phyloP scores from a whole-genome alignment of 2,888 invertebrate species.

The Meganola albula region DNA sequence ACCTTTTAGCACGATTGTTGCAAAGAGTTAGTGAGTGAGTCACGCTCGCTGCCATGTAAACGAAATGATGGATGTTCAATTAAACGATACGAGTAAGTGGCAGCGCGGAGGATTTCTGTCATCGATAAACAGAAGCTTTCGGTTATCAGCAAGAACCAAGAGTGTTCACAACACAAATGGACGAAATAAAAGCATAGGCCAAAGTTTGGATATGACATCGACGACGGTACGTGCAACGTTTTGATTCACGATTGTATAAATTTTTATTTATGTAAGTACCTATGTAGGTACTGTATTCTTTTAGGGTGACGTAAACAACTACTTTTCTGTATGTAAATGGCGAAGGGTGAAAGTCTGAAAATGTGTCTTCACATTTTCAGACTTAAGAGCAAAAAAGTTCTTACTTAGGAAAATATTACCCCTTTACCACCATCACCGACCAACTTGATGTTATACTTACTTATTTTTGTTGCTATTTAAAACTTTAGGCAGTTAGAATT shows the following conservation, averaged over 20 bases:
- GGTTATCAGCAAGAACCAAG: constrained; percentile 55
- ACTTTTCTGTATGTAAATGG: no score
- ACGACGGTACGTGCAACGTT: constrained; percentile 38
- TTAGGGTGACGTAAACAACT: no score
- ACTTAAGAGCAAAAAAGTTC: no score
- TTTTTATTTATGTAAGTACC: no score
- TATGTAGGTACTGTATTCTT: no score
- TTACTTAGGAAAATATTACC: no score
- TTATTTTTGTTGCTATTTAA: no score
- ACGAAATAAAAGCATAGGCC: constrained; percentile 48
- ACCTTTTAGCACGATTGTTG: constrained; percentile 52
- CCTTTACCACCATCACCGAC: no score
- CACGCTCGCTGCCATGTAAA: constrained; percentile 61
- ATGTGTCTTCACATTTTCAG: no score
- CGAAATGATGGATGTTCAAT: constrained; percentile 66
- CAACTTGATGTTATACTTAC: no score
- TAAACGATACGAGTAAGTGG: constrained; percentile 62
- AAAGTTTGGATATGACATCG: constrained; percentile 42
- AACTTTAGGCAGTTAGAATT: no score
- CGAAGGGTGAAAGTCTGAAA: no score
- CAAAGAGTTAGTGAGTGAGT: constrained; percentile 55
- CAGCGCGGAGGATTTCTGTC: constrained; percentile 69
- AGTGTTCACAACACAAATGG: constrained; percentile 43
- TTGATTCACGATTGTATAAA: constrained; percentile 10
- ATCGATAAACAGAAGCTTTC: constrained; percentile 68